These are phyloP conservation scores for Chroicocephalus ridibundus DNA, from an alignment of 2,113 vertebrate species.

Conservation along the genomic window DNA sequence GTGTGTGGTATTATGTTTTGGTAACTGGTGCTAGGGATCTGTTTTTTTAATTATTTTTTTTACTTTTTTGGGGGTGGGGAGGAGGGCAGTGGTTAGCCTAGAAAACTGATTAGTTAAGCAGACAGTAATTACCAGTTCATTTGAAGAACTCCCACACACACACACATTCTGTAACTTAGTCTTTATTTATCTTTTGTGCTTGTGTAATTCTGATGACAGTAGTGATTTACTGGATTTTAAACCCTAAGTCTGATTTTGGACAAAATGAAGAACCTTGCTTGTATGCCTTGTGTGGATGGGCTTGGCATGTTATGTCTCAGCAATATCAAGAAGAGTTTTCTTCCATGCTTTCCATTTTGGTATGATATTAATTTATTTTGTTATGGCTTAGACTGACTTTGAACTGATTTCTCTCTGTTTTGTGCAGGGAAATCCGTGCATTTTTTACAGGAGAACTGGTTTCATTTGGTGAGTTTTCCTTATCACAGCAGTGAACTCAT, in stretches of 20 bases:
- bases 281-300: background rate
- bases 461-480: background rate
- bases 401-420: background rate
- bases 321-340: background rate
- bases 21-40: background rate
- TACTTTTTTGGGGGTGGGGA: background rate
- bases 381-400: background rate
- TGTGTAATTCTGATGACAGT: background rate
- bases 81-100: background rate
- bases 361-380: background rate
- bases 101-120: background rate
- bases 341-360: background rate
- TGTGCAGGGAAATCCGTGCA: background rate
- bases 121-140: background rate
- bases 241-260: background rate
- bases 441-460: background rate
- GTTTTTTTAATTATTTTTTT: background rate
- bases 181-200: background rate
- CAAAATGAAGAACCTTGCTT: background rate
- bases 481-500: background rate
- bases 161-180: background rate
- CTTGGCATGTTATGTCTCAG: background rate
- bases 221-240: background rate
- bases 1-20: accelerated
- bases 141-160: background rate